Evolutionary conservation across 2,888 invertebrate species (phyloP), one percentile per base, ranked within the genome.

Genomic region (Aleiodes alternator): DNA sequence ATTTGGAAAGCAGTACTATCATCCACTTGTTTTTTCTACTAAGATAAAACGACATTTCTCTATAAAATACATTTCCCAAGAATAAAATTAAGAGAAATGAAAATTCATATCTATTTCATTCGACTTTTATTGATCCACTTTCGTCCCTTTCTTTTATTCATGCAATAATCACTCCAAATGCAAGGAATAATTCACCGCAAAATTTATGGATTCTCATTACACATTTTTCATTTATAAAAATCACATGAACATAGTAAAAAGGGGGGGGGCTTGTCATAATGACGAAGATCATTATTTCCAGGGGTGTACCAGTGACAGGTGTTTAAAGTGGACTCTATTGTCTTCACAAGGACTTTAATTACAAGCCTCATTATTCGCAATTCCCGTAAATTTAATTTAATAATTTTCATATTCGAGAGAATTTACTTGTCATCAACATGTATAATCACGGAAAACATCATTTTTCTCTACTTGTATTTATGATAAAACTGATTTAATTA

Each of bases 201-300:
- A 9, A 55, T 55, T 34, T 9, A 55, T 14, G 16, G 9, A 29
- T 23, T 55, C 11, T 55, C 16, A 55, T 55, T 29, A 7, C 55
- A n/a, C 7, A 55, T 23, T 29, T 23, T 55, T 55, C 23, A 55
- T 55, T 55, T 55, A 23, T 9, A 16, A 16, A n/a, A 55, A 16
- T 16, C 6, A 55, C 16, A 7, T 55, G 9, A 4, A 55, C 23
- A 23, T 2, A 23, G 2, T 1, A 23, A 23, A 2, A 2, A 2
- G 1, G 23, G 14, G 7, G 55, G 14, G 3, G 57, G 11, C 23
- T 57, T 57, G 43, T 56, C 68, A 23, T 55, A 16, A 38, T 23
- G 43, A 9, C 23, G n/a, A 51, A 69, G 50, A 50, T 74, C 74
- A 74, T 69, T 74, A 69, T 74, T 69, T 61, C 38, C n/a, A 9